Evolutionary conservation across 2,113 vertebrate genomes (phyloP).

Genomic region (Picathartes gymnocephalus): DNA sequence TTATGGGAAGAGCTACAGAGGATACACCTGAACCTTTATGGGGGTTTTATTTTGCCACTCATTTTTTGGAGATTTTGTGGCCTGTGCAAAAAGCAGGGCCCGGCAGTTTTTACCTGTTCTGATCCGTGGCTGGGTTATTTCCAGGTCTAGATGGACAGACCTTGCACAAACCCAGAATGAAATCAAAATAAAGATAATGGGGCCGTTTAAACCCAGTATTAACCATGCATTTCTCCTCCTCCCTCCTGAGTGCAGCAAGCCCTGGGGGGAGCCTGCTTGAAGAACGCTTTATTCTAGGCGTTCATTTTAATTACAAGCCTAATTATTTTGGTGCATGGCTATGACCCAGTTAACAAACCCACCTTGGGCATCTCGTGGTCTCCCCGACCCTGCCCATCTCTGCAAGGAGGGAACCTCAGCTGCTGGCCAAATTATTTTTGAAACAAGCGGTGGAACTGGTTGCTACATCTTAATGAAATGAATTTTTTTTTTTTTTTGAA

Average conservation of each 20-base stretch:
- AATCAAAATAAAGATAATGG: not conserved
- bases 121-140: not conserved
- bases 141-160: not conserved
- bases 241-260: not conserved
- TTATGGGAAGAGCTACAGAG: not conserved
- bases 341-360: conserved; percentile 60
- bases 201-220: not conserved
- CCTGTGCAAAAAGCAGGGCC: not conserved
- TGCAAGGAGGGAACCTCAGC: conserved; percentile 5
- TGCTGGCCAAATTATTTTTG: conserved; percentile 31
- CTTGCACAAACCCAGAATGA: not conserved
- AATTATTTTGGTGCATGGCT: conserved; percentile 2
- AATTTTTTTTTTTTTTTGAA: not conserved
- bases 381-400: not conserved
- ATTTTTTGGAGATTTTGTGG: not conserved
- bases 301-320: conserved; percentile 31
- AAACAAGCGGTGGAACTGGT: conserved; percentile 58
- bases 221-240: not conserved
- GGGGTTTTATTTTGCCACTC: not conserved
- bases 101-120: not conserved
- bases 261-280: not conserved
- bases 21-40: not conserved
- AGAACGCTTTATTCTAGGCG: conserved; percentile 48
- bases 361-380: not conserved
- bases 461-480: conserved; percentile 62